A percentile compares a stretch with the other conserved stretches of the same genome.
These are phyloP conservation scores for Artibeus lituratus DNA, from an alignment of 2,797 vertebrate species.

Conservation along the genomic window DNA sequence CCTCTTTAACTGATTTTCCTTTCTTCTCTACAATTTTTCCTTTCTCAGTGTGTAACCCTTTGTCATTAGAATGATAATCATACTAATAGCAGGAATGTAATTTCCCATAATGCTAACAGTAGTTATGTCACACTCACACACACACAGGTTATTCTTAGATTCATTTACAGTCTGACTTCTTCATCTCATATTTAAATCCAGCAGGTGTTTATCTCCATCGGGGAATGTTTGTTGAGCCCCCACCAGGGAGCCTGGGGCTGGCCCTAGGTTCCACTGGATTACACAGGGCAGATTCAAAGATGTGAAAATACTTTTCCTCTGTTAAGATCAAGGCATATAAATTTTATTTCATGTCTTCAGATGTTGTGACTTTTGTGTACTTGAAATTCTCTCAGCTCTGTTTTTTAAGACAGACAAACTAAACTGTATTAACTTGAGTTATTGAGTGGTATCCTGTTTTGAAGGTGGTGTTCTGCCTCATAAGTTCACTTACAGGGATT, in stretches of 20 bases:
- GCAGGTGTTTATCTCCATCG: conserved; percentile 69
- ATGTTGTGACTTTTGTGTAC: background rate
- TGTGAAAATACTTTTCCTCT: background rate
- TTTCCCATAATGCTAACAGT: conserved; percentile 67
- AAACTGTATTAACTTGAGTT: background rate
- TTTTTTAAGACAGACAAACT: conserved; percentile 8
- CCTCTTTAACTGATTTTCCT: conserved; percentile 76
- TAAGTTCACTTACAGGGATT: background rate
- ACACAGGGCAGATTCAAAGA: background rate
- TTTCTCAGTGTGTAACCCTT: conserved; percentile 63
- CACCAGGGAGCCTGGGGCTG: conserved; percentile 22
- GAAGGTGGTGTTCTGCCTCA: background rate
- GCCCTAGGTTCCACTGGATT: background rate
- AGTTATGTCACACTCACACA: conserved; percentile 50
- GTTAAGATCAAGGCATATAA: background rate
- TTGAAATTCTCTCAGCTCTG: background rate
- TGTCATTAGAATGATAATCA: conserved; percentile 74
- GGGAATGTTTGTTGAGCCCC: conserved; percentile 53
- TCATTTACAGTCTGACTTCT: conserved; percentile 54
- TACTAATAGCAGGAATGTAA: conserved; percentile 68
- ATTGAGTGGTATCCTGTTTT: background rate
- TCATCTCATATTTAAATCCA: conserved; percentile 57
- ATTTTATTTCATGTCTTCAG: conserved; percentile 37
- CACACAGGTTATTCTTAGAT: conserved; percentile 66
- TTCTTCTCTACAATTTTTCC: conserved; percentile 59